phyloP scores from a whole-genome alignment of 1,140 invertebrate genomes.

The Euura saliciscinereae region DNA sequence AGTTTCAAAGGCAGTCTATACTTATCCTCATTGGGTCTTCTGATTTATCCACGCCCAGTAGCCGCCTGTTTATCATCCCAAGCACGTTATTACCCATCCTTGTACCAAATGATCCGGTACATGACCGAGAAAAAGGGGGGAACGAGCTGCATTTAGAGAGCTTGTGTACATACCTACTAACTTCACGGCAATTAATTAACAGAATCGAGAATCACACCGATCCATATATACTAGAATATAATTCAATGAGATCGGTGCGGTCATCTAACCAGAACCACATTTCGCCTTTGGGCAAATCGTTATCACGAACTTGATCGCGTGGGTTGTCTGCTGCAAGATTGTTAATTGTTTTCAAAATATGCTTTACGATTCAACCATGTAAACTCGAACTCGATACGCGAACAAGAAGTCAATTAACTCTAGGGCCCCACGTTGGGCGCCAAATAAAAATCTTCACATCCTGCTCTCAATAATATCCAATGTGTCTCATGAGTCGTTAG shows the following conservation, averaged over 20 bases:
- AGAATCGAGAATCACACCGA: neutral
- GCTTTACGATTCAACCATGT: constrained; percentile 47
- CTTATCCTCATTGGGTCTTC: constrained; percentile 46
- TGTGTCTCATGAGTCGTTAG: no score
- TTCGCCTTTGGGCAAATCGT: constrained; percentile 52
- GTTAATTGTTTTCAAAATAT: constrained; percentile 56
- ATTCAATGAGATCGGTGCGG: no score
- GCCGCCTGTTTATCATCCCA: constrained; percentile 49
- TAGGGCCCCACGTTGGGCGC: no score
- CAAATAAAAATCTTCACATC: no score
- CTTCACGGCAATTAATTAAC: neutral
- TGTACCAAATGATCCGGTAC: constrained; percentile 39
- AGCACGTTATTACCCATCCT: constrained; percentile 52
- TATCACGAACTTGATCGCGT: constrained; percentile 33
- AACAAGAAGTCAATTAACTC: neutral
- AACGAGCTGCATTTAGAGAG: constrained; percentile 29
- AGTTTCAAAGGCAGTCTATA: constrained; percentile 23
- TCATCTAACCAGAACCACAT: constrained; percentile 3
- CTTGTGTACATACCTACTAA: neutral
- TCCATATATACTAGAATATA: no score
- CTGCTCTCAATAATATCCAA: no score
- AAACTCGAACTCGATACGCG: neutral
- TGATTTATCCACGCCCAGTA: constrained; percentile 58
- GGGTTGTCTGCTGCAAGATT: constrained; percentile 41
- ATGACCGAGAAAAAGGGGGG: constrained; percentile 36